Evolutionary conservation across 1,140 invertebrate species (phyloP).

Genomic region (Cotesia typhae): DNA sequence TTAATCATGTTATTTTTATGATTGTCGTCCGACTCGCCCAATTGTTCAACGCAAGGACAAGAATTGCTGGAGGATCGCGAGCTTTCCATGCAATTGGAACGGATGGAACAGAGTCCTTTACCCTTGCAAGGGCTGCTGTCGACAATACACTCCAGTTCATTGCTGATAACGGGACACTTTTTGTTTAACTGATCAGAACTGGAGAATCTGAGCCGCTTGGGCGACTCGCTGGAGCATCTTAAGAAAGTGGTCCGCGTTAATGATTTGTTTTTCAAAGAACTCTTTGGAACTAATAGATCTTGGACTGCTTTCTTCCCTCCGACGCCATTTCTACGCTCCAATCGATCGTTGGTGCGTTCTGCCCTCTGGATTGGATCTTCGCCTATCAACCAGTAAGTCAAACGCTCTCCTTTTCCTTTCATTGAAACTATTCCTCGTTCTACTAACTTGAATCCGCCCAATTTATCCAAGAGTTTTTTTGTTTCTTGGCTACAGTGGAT

Average conservation of each 20-base stretch:
- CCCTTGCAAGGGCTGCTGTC: conserved; percentile 66
- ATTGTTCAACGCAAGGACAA: conserved; percentile 71
- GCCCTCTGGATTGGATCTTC: conserved; percentile 72
- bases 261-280: conserved; percentile 72
- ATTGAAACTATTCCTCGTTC: conserved; percentile 83
- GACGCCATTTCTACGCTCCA: conserved; percentile 57
- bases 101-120: conserved; percentile 36
- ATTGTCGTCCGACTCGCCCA: conserved; percentile 49
- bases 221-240: conserved; percentile 81
- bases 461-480: conserved; percentile 75
- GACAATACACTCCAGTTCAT: conserved; percentile 60
- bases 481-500: conserved; percentile 87
- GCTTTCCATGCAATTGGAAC: conserved; percentile 58
- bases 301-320: conserved; percentile 41
- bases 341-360: conserved; percentile 66
- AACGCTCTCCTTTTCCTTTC: conserved; percentile 87
- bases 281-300: conserved; percentile 65
- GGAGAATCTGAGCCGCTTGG: conserved; percentile 80
- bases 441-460: conserved; percentile 81
- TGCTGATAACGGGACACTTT: conserved; percentile 36
- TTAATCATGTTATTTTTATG: not conserved
- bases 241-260: conserved; percentile 59
- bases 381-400: conserved; percentile 87
- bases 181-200: conserved; percentile 69
- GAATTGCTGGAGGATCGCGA: conserved; percentile 68